These are phyloP conservation scores for Tinea trinotella DNA, from an alignment of 2,888 invertebrate genomes.

Conservation along the genomic window DNA sequence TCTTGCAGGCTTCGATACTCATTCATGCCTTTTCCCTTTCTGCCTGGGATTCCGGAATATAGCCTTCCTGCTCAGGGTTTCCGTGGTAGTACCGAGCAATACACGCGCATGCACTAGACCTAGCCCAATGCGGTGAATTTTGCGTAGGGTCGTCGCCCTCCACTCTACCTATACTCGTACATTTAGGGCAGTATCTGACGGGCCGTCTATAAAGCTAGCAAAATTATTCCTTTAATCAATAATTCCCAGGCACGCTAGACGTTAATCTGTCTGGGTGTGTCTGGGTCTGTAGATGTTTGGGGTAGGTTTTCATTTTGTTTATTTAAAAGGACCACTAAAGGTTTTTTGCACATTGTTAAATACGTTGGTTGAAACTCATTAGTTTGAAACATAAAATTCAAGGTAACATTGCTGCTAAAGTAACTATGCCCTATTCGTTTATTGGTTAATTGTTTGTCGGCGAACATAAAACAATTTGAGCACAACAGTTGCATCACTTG, in stretches of 20 bases:
- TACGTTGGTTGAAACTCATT: not conserved
- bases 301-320: not conserved
- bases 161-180: conserved; percentile 19
- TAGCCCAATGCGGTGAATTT: conserved; percentile 74
- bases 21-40: conserved; percentile 67
- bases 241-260: conserved; percentile 16
- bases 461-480: not conserved
- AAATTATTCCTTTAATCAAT: conserved; percentile 19
- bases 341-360: not conserved
- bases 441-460: not conserved
- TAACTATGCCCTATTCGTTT: no score
- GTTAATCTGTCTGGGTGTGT: not conserved
- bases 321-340: not conserved
- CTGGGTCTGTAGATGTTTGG: not conserved
- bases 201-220: conserved; percentile 15
- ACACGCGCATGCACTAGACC: conserved; percentile 69
- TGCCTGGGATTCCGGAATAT: conserved; percentile 43
- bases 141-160: conserved; percentile 71
- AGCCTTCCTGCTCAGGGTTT: conserved; percentile 52
- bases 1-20: conserved; percentile 69
- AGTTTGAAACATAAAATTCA: not conserved
- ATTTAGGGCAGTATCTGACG: conserved; percentile 18
- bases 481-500: conserved; percentile 10
- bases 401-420: not conserved
- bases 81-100: conserved; percentile 56